Conservation (phyloP, 2,797 vertebrate species). For the Scleropages formosus region DNA sequence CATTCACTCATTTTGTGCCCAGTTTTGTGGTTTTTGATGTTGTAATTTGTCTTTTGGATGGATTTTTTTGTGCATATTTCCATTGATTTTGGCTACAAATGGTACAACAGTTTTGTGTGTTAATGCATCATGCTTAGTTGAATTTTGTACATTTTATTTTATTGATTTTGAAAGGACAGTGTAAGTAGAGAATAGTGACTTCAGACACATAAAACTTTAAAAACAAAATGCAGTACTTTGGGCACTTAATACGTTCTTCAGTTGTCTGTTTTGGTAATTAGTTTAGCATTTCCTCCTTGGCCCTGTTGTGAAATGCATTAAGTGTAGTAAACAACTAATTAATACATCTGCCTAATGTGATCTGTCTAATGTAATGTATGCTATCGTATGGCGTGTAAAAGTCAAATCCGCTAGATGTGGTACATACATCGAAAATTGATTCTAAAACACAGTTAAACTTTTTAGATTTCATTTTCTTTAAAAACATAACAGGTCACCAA, state of each 20-base stretch:
- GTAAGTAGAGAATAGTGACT: not conserved
- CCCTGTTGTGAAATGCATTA: too few species aligned
- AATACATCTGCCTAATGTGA: not conserved
- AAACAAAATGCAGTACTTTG: not conserved
- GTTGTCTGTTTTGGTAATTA: too few species aligned
- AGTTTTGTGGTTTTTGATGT: not conserved
- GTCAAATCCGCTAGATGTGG: not conserved
- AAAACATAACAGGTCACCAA: not conserved
- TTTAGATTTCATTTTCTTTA: not conserved
- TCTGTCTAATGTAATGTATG: not conserved
- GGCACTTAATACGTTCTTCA: not conserved
- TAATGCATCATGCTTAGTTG: too few species aligned
- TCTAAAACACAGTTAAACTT: not conserved
- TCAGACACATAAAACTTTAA: not conserved
- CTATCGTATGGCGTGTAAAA: not conserved
- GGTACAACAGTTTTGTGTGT: constrained; percentile 12
- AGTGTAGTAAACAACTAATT: not conserved
- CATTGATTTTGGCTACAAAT: constrained; percentile 18
- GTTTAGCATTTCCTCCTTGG: too few species aligned
- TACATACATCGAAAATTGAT: not conserved
- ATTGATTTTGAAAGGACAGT: not conserved
- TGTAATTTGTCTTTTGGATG: not conserved
- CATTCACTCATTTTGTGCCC: not conserved
- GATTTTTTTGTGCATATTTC: not conserved
- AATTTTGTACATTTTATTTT: not conserved